These are phyloP conservation scores for Rhea americana DNA, from an alignment of 2,113 vertebrate species.

Conservation along the genomic window DNA sequence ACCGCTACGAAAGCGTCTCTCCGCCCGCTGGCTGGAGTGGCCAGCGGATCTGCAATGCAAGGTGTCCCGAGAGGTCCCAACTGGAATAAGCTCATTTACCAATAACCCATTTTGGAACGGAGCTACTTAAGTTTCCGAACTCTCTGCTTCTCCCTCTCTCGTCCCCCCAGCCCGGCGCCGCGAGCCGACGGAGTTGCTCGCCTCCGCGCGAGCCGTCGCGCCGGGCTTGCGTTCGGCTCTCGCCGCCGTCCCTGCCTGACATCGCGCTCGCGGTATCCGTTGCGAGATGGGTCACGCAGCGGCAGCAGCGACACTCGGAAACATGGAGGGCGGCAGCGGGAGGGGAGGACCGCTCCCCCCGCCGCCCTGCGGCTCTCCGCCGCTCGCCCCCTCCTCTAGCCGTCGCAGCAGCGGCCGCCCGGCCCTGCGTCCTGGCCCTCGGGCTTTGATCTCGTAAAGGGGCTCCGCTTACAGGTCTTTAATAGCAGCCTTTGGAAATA, in stretches of 20 bases:
- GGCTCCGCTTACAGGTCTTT: constrained; percentile 81
- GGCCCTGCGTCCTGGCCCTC: constrained; percentile 56
- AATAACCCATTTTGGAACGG: not conserved
- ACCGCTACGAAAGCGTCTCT: not conserved
- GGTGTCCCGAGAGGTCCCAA: not conserved
- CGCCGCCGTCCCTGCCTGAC: constrained; percentile 70
- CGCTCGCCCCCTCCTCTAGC: constrained; percentile 67
- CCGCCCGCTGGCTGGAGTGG: too few species aligned
- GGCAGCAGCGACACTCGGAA: constrained; percentile 69
- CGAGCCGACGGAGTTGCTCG: not conserved
- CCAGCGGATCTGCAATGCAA: not conserved
- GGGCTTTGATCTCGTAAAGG: constrained; percentile 86
- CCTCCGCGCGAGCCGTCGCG: not conserved
- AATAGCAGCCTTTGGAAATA: constrained; percentile 78
- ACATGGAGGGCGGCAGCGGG: constrained; percentile 80
- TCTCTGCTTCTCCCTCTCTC: not conserved
- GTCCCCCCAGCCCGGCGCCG: not conserved
- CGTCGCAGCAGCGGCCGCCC: constrained; percentile 34
- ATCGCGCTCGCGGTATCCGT: constrained; percentile 80
- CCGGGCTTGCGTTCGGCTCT: not conserved
- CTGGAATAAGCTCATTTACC: not conserved
- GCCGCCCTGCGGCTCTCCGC: constrained; percentile 74
- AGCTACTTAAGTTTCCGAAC: not conserved
- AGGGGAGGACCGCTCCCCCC: constrained; percentile 70
- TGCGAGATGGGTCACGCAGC: constrained; percentile 82